These are phyloP conservation scores for Lutjanus erythropterus DNA, from an alignment of 2,113 vertebrate species.

Conservation along the genomic window DNA sequence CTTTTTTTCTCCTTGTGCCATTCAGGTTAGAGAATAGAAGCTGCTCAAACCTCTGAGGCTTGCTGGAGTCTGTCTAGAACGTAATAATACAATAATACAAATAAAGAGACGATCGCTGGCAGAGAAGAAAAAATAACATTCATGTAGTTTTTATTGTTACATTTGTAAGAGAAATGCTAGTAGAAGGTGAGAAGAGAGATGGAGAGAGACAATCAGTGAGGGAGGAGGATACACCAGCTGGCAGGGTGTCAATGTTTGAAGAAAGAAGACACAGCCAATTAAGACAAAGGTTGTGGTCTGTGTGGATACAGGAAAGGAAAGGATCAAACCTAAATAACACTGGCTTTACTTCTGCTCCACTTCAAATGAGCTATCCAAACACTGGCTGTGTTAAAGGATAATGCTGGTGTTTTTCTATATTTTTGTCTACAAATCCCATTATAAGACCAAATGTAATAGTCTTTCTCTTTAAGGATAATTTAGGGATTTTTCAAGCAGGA, in stretches of 20 bases:
- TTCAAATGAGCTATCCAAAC: background rate
- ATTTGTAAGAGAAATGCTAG: slow-evolving; percentile 1
- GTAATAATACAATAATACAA: slow-evolving; percentile 1
- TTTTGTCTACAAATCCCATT: background rate
- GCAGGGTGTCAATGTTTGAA: slow-evolving; percentile 2
- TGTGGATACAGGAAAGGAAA: background rate
- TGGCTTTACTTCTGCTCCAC: background rate
- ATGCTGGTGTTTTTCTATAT: background rate
- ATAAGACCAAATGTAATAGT: background rate
- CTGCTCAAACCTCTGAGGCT: background rate
- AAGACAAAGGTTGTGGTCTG: background rate
- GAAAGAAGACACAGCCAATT: background rate
- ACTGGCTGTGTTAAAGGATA: background rate
- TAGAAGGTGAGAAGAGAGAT: slow-evolving; percentile 6
- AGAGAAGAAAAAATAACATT: background rate
- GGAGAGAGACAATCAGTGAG: background rate
- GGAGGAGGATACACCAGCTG: slow-evolving; percentile 19
- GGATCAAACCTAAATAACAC: background rate
- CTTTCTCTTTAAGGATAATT: background rate
- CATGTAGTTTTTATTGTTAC: background rate
- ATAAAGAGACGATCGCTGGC: background rate
- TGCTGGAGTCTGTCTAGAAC: background rate
- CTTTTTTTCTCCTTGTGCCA: slow-evolving; percentile 2
- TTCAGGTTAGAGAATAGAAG: slow-evolving; percentile 11
- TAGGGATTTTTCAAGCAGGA: no score